Base-by-base conservation (phyloP, 2,888 invertebrate species). In the Orchestes rusci region DNA sequence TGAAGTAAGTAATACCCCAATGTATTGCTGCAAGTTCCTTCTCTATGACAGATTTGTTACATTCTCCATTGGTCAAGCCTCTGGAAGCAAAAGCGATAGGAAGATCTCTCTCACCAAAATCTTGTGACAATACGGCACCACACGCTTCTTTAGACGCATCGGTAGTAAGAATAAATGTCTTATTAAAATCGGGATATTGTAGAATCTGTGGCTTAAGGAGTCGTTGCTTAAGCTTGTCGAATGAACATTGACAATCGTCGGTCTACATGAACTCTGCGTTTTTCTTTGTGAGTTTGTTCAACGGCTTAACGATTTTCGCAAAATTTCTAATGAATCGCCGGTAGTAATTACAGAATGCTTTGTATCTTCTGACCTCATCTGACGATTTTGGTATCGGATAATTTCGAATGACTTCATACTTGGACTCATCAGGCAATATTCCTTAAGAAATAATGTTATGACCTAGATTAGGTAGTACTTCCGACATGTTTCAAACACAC, bases 381-480 rank as follows among this genome's bases (percentile, higher is more conserved):
- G 32, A 3, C 4, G 32, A 4, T 30, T 37, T 27, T 12, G 37
- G 37, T 8, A 16, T 37, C 2, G 37, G 37, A 27, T 37, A 43
- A 2, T 37, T 43, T 7, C 19, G 12, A 12, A 29, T 37, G 2
- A 30, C 18, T 10, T 16, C 37, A 18, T 17, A 28, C 18, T 43
- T 43, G 2, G 35, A 27, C 4, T 35, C 27, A 29, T 34, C 37
- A 2, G 28, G 20, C 18, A 32, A 8, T 35, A 34, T 23, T n/a
- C 38, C 33, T 8, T 46, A 2, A 13, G 23, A 27, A 43, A 16
- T 19, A 47, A 32, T 33, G 33, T 36, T 28, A 29, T 43, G 47
- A 23, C 39, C 47, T n/a, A 54, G 34, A 29, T 36, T 52, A 2
- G 48, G 45, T 1, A 56, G 48, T 45, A 54, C 52, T 7, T 35